Base-by-base conservation (phyloP, 2,888 invertebrate genomes). In the Pelosia muscerda region DNA sequence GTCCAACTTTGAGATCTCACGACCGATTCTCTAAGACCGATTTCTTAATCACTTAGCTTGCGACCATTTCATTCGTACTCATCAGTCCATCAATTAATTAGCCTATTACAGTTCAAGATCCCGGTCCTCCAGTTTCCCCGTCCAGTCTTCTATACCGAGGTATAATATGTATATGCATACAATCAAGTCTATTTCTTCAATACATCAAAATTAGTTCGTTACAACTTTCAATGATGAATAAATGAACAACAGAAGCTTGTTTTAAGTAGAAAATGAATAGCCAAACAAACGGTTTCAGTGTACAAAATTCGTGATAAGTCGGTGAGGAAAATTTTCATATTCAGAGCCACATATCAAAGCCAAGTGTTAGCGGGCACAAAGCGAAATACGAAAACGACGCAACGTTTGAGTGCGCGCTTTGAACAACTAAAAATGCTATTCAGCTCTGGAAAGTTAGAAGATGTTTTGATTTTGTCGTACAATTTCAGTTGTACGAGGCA, bases 261-360 rank as follows among this genome's bases (percentile, higher is more conserved):
- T 42, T 19, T 42, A 6, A n/a, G n/a, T 49, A 19, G 49, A n/a
- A 49, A 49, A 49, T 49, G n/a, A 49, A 49, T n/a, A 42, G 1
- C 15, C 15, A 49, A 49, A 49, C 8, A 49, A 49, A 49, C 8
- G 6, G n/a, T 6, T 49, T n/a, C 49, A n/a, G 49, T 8, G 49
- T 49, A 49, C 49, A 9, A 49, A 49, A 49, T 49, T 19, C 49
- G 8, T 2, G 49, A 49, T 49, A 49, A n/a, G 49, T 19, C n/a
- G 8, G n/a, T n/a, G 49, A n/a, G 49, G 49, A n/a, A 49, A n/a
- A 49, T 49, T 42, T 49, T n/a, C 49, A 49, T 49, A 49, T 49
- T 49, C 49, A 49, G 8, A 49, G 9, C 49, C 49, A n/a, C 49
- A 49, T 49, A 49, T 49, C 49, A 49, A 49, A 49, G 49, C n/a